A percentile compares a stretch with the other conserved stretches of the same genome.
Evolutionary conservation across 35 echinoderm and acorn worm species (phyloP).

Genomic region (Eucidaris tribuloides): DNA sequence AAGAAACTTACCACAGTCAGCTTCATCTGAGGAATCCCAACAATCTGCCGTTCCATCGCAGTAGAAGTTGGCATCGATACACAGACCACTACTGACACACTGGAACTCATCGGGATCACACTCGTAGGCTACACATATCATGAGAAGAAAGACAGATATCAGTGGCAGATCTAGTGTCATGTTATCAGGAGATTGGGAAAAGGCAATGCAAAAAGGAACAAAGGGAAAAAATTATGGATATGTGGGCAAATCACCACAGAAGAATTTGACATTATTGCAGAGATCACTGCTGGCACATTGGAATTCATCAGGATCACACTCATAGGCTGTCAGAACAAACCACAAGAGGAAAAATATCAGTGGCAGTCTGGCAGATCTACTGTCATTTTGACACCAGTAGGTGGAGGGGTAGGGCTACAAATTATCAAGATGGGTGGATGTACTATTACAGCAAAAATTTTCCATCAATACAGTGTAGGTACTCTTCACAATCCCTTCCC

Average conservation of each 20-base stretch:
- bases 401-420: too few relatives aligned
- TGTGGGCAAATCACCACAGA: conserved; percentile 55
- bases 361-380: too few relatives aligned
- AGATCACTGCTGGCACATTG: conserved; percentile 51
- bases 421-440: too few relatives aligned
- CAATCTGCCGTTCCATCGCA: conserved; percentile 80
- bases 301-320: conserved; percentile 52
- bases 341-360: too few relatives aligned
- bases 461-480: too few relatives aligned
- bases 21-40: conserved; percentile 80
- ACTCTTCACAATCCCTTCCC: too few relatives aligned
- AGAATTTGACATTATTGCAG: conserved; percentile 47
- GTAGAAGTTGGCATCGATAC: conserved; percentile 61
- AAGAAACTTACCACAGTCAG: conserved; percentile 82
- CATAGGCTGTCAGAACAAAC: too few relatives aligned
- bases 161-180: background rate
- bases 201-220: too few relatives aligned
- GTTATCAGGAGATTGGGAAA: too few relatives aligned
- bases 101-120: conserved; percentile 68
- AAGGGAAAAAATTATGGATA: too few relatives aligned
- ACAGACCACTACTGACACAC: conserved; percentile 68
- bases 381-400: too few relatives aligned
- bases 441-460: too few relatives aligned
- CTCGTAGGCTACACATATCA: conserved; percentile 37
- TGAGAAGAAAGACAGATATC: background rate